Evolutionary conservation across 1,140 invertebrate genomes (phyloP).

Genomic region (Drosophila elegans): DNA sequence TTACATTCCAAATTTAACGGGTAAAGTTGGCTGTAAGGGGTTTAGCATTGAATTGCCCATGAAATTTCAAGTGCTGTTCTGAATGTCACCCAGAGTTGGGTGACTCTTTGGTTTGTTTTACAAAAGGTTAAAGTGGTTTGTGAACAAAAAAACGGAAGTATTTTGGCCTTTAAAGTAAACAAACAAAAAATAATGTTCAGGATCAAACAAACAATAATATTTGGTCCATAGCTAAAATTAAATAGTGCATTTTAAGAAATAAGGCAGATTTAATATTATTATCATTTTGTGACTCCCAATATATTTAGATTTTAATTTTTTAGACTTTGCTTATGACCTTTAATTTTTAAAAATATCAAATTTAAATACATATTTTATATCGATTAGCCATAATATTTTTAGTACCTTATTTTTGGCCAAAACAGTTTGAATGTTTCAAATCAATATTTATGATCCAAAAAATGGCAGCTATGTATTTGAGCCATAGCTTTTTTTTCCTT

Average conservation of each 20-base stretch:
- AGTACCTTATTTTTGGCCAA: too few relatives aligned
- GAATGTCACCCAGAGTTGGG: constrained; percentile 6
- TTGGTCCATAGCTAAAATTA: too few relatives aligned
- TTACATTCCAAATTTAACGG: background rate
- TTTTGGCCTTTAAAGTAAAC: constrained; percentile 8
- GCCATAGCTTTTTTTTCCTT: background rate
- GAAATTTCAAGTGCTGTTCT: constrained; percentile 47
- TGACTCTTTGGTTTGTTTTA: background rate
- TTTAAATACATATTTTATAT: too few relatives aligned
- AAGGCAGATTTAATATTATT: too few relatives aligned
- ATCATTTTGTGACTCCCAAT: too few relatives aligned
- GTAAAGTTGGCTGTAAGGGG: constrained; percentile 25
- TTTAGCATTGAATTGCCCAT: constrained; percentile 33
- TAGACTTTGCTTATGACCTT: too few relatives aligned
- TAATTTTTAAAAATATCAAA: too few relatives aligned
- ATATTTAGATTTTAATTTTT: too few relatives aligned
- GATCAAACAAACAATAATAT: background rate
- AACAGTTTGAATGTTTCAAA: background rate
- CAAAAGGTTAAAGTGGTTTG: constrained; percentile 8
- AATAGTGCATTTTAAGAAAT: too few relatives aligned
- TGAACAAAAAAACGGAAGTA: constrained; percentile 4
- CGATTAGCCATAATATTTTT: too few relatives aligned
- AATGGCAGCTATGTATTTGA: background rate
- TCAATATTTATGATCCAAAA: background rate
- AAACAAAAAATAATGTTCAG: constrained; percentile 1